A percentile compares a stretch with the other conserved stretches of the same genome.
These are phyloP conservation scores for Meloidogyne exigua DNA, from an alignment of 1,140 invertebrate species.

Conservation along the genomic window DNA sequence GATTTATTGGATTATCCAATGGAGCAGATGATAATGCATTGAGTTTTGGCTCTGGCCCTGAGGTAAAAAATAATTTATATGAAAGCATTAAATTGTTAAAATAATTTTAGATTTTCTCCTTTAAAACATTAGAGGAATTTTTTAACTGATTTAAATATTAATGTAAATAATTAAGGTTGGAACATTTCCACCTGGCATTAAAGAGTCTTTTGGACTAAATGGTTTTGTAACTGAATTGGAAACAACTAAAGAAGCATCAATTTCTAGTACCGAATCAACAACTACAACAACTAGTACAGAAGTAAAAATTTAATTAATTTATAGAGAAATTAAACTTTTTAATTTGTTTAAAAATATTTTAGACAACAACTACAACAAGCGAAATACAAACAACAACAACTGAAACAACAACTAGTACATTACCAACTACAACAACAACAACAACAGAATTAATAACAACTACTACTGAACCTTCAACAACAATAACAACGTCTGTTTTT, in stretches of 20 bases:
- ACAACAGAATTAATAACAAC: neutral
- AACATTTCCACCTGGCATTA: slow-evolving; percentile 48
- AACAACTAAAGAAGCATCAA: neutral
- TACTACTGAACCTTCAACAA: slow-evolving; percentile 12
- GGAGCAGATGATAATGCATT: slow-evolving; percentile 15
- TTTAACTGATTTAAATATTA: neutral
- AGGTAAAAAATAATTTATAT: slow-evolving; percentile 9
- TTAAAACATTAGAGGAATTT: neutral
- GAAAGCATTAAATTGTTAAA: neutral
- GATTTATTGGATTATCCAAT: neutral
- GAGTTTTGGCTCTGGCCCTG: neutral
- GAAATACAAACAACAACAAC: slow-evolving; percentile 23
- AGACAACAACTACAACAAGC: slow-evolving; percentile 21
- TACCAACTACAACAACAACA: slow-evolving; percentile 12
- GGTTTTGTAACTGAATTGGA: slow-evolving; percentile 36
- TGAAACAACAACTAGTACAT: slow-evolving; percentile 10
- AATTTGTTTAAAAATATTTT: neutral
- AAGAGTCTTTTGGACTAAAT: slow-evolving; percentile 46
- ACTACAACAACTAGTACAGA: neutral
- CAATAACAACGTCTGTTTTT: slow-evolving; percentile 11
- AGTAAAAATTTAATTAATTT: neutral
- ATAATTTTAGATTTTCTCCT: too few species aligned
- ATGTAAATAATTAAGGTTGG: slow-evolving; percentile 21
- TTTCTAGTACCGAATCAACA: slow-evolving; percentile 9
- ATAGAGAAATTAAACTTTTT: neutral